Percentiles rank a stretch among this genome's conserved stretches.
Evolutionary conservation across 2,113 vertebrate genomes (phyloP).

Genomic region (Piaya cayana): DNA sequence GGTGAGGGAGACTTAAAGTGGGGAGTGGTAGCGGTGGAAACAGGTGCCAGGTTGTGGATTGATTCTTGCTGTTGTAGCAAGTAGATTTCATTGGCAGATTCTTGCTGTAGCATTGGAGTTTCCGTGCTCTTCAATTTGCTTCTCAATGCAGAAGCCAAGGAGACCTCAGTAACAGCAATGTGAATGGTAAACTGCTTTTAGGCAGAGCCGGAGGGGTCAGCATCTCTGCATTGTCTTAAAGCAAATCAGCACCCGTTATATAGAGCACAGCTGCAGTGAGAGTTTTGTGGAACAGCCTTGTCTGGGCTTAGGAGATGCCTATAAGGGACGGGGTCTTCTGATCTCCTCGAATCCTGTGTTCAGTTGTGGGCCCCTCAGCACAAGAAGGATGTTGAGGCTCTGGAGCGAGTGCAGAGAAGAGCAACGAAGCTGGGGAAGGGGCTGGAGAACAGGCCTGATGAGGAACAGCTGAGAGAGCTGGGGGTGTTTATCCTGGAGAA

Average conservation of each 20-base stretch:
- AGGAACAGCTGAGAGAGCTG: no score
- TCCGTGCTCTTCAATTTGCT: accelerated
- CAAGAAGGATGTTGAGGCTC: no score
- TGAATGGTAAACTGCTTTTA: background rate
- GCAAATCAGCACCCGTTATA: background rate
- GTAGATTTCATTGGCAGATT: accelerated
- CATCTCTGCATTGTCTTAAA: background rate
- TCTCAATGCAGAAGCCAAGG: background rate
- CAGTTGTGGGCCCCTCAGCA: no score
- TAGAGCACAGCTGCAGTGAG: no score
- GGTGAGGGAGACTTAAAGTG: background rate
- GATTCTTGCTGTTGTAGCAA: background rate
- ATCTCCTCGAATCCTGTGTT: no score
- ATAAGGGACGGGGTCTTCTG: background rate
- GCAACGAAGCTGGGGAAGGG: no score
- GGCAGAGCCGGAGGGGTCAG: background rate
- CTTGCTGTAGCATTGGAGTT: accelerated
- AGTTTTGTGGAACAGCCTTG: background rate
- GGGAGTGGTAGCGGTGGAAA: background rate
- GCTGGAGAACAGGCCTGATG: no score
- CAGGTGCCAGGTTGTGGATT: accelerated
- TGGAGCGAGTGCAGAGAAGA: no score
- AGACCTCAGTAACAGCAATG: background rate
- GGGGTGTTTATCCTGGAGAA: no score
- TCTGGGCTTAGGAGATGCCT: background rate